Evolutionary conservation across 2,113 vertebrate species (phyloP), one percentile per base, ranked within the genome.

Genomic region (Crotalus helleri): DNA sequence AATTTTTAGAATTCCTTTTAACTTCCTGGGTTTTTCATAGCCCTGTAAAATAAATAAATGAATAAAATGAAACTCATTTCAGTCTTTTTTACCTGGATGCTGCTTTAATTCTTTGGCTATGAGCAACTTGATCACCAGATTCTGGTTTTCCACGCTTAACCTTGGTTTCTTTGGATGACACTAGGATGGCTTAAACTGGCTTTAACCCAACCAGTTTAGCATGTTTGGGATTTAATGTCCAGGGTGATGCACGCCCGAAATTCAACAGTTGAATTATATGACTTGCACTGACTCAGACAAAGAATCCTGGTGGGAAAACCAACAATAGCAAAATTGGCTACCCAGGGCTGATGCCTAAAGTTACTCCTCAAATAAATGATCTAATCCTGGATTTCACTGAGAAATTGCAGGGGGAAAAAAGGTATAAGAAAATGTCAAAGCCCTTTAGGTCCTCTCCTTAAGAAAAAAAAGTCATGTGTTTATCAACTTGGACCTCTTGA

Each of bases 231-330:
- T 64, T 5, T n/a, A 64, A 64, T 64, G 26, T 13, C 11, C 29
- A 5, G 61, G 29, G 11, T 5, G 61, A 13, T 2, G 61, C 61
- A n/a, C 0, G 29, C 26, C 1, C 1, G 13, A 11, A 69, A n/a
- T 69, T 13, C 12, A 29, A n/a, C 29, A n/a, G 29, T 29, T 33
- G 12, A 69, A 15, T 69, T 69, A 69, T n/a, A 69, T 0, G 29
- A 29, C 29, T 69, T 69, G 11, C 26, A 26, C 26, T n/a, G 64
- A 69, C 29, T 11, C 64, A 69, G 29, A 69, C 1, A 33, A 69
- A n/a, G n/a, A 33, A 33, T 4, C 11, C 5, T 69, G 13, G 64
- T 6, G 29, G 29, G 13, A 69, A 69, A 69, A 15, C n/a, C n/a
- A 33, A 17, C 64, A 1, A 17, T 6, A 0, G 64, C 69, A 33